These are phyloP conservation scores for Trichogramma pretiosum DNA, from an alignment of 1,140 invertebrate species.

Conservation along the genomic window DNA sequence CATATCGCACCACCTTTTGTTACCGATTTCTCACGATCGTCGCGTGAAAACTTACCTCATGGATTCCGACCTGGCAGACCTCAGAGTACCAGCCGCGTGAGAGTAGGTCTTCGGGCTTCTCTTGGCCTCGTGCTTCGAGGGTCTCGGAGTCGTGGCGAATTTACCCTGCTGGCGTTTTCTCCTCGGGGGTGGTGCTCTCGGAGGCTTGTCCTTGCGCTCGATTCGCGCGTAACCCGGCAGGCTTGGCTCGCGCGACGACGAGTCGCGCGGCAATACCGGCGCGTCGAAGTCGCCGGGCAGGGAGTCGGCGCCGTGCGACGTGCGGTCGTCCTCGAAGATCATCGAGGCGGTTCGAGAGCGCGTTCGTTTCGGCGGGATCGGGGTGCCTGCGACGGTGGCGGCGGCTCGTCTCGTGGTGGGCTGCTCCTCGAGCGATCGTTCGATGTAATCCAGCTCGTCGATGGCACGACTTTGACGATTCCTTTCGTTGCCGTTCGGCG, in stretches of 20 bases:
- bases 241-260: constrained; percentile 24
- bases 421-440: constrained; percentile 15
- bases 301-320: constrained; percentile 62
- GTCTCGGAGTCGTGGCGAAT: constrained; percentile 38
- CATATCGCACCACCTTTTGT: constrained; percentile 8
- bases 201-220: constrained; percentile 51
- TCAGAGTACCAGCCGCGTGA: too few species aligned
- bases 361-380: constrained; percentile 38
- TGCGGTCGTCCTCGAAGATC: constrained; percentile 57
- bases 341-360: constrained; percentile 48
- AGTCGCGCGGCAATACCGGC: constrained; percentile 20
- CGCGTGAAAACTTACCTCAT: constrained; percentile 4
- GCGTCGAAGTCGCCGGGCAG: constrained; percentile 37
- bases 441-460: constrained; percentile 38
- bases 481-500: background rate
- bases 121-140: constrained; percentile 28
- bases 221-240: constrained; percentile 58
- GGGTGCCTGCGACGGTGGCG: constrained; percentile 10
- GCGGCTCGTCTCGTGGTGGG: constrained; percentile 6
- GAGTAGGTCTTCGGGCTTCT: constrained; percentile 58
- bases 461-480: background rate
- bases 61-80: constrained; percentile 33
- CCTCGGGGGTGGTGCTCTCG: constrained; percentile 50
- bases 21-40: background rate
- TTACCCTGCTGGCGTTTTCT: constrained; percentile 49